Evolutionary conservation across 2,113 vertebrate species (phyloP).

Genomic region (Rhinichthys klamathensis): DNA sequence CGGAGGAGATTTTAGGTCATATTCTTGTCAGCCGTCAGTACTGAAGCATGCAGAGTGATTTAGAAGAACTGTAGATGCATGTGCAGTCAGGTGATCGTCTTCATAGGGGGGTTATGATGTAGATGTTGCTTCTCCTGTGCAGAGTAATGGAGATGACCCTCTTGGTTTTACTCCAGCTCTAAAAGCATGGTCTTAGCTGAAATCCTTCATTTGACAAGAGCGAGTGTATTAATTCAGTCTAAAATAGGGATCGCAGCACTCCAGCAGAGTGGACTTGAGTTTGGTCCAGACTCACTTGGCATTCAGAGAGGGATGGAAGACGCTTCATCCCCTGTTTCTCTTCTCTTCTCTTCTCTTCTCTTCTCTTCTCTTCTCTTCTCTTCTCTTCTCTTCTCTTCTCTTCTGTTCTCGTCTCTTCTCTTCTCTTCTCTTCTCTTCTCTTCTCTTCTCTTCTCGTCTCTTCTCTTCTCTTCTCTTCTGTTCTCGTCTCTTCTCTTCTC

Average conservation of each 20-base stretch:
- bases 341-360: not conserved
- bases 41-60: not conserved
- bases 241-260: constrained; percentile 29
- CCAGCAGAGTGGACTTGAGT: constrained; percentile 14
- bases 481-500: not conserved
- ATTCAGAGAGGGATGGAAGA: constrained; percentile 6
- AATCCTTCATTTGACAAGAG: constrained; percentile 1
- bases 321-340: too few relatives aligned
- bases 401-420: not conserved
- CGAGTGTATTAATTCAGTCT: constrained; percentile 35
- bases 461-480: not conserved
- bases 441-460: too few relatives aligned
- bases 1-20: constrained; percentile 17
- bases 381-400: not conserved
- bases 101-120: not conserved
- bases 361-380: not conserved
- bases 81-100: not conserved
- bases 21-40: not conserved
- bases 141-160: constrained; percentile 20
- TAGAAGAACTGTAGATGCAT: too few relatives aligned
- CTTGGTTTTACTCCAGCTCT: constrained; percentile 17
- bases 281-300: constrained; percentile 17
- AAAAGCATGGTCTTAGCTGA: constrained; percentile 6
- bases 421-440: too few relatives aligned
- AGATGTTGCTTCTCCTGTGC: not conserved